Conservation (phyloP, 2,113 vertebrate genomes). For the Morone chrysops region DNA sequence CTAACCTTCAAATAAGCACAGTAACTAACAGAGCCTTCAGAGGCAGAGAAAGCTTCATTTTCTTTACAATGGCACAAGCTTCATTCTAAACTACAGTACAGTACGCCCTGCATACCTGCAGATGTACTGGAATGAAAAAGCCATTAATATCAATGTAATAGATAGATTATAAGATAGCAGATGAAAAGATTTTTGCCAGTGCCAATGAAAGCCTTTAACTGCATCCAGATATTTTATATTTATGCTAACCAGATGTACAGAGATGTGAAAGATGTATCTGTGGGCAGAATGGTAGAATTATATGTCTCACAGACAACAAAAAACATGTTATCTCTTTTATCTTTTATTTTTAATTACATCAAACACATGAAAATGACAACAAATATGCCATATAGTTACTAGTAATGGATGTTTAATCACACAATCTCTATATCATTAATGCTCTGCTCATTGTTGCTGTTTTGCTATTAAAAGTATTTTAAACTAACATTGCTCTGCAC, state of each 20-base stretch:
- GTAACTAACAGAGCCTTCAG: slow-evolving; percentile 16
- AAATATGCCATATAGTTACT: not conserved
- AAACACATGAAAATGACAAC: not conserved
- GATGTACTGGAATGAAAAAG: slow-evolving; percentile 2
- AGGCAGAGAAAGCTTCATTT: slow-evolving; percentile 19
- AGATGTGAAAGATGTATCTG: not conserved
- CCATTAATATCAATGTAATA: not conserved
- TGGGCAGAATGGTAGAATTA: not conserved
- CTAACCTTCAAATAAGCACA: slow-evolving; percentile 44
- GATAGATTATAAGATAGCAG: not conserved
- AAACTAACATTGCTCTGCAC: not conserved
- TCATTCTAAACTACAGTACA: not conserved
- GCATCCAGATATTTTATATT: slow-evolving; percentile 11
- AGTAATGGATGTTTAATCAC: not conserved
- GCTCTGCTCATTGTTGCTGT: not conserved
- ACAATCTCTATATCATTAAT: not conserved
- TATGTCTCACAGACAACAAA: not conserved
- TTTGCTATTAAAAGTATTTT: too few relatives aligned
- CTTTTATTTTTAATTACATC: not conserved
- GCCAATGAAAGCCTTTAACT: slow-evolving; percentile 9
- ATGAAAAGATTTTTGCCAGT: not conserved
- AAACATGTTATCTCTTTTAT: not conserved
- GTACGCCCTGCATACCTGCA: not conserved
- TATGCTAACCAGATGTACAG: not conserved
- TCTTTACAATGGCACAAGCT: not conserved